These are phyloP conservation scores for Alosa alosa DNA, from an alignment of 2,113 vertebrate genomes.

Conservation along the genomic window DNA sequence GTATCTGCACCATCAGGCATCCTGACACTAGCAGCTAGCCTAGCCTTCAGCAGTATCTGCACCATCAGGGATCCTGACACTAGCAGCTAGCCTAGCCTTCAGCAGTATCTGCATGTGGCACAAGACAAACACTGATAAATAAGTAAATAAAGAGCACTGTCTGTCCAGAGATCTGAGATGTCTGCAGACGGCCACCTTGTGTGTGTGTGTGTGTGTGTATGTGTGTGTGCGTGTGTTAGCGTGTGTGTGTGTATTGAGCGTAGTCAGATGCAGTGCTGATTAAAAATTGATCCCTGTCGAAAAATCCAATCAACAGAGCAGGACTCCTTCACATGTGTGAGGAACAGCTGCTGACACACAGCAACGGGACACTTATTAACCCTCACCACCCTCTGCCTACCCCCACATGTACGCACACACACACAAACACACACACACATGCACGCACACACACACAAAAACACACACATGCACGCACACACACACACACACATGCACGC, in stretches of 20 bases:
- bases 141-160: too few relatives aligned
- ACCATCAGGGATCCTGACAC: too few relatives aligned
- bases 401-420: conserved; percentile 49
- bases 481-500: neutral
- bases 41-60: too few relatives aligned
- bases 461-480: conserved; percentile 47
- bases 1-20: too few relatives aligned
- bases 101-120: too few relatives aligned
- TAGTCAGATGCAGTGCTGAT: conserved; percentile 99
- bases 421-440: conserved; percentile 30
- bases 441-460: conserved; percentile 2
- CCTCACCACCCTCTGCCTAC: conserved; percentile 67
- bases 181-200: conserved; percentile 33
- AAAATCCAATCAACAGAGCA: conserved; percentile 99
- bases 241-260: conserved; percentile 82
- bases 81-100: too few relatives aligned
- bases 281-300: conserved; percentile 99
- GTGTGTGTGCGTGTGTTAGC: neutral
- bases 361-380: conserved; percentile 98
- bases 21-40: too few relatives aligned
- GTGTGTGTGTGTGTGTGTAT: conserved; percentile 20
- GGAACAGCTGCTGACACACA: conserved; percentile 90
- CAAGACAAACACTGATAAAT: too few relatives aligned
- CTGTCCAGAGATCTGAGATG: too few relatives aligned
- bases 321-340: conserved; percentile 95